phyloP scores from a whole-genome alignment of 2,888 invertebrate species.

The Cistogaster globosa region DNA sequence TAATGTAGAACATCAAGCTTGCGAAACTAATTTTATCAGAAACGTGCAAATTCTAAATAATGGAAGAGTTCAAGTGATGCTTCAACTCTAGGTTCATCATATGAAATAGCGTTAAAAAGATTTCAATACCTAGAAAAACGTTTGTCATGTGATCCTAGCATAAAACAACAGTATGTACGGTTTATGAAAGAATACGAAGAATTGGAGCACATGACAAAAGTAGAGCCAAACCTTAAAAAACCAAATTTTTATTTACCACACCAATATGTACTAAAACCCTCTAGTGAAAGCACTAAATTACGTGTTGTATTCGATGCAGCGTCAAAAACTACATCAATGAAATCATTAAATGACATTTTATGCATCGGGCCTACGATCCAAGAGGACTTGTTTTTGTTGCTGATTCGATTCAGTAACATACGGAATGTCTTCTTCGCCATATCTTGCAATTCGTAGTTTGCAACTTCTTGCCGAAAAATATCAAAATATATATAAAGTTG shows the following conservation, averaged over 20 bases:
- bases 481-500: constrained; percentile 11
- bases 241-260: too few species aligned
- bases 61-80: too few species aligned
- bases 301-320: too few species aligned
- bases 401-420: background rate
- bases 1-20: background rate
- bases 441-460: constrained; percentile 44
- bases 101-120: constrained; percentile 4
- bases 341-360: too few species aligned
- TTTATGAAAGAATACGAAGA: too few species aligned
- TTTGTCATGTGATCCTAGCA: background rate
- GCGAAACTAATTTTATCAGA: background rate
- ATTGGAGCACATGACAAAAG: too few species aligned
- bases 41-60: too few species aligned
- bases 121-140: constrained; percentile 5
- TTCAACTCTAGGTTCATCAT: too few species aligned
- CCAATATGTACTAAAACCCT: too few species aligned
- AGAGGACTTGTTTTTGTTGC: background rate
- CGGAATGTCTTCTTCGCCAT: background rate
- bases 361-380: background rate
- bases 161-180: background rate
- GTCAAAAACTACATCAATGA: too few species aligned
- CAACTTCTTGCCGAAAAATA: constrained; percentile 34
- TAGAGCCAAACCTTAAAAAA: too few species aligned
- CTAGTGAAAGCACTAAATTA: too few species aligned